Evolutionary conservation across 2,113 vertebrate genomes (phyloP).

Genomic region (Cathartes aura): DNA sequence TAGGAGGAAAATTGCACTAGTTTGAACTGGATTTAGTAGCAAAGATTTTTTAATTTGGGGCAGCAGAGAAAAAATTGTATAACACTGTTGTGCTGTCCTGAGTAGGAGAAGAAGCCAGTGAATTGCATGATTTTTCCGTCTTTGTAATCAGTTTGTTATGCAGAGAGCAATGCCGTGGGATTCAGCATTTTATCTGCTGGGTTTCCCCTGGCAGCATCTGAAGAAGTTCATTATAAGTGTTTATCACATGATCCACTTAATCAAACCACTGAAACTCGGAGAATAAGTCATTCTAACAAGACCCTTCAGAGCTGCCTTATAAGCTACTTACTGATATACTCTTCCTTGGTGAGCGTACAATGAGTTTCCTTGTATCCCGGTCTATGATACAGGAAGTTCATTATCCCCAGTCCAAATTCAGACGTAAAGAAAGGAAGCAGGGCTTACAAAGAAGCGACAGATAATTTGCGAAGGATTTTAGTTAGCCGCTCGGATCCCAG

Average conservation of each 20-base stretch:
- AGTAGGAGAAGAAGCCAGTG: constrained; percentile 15
- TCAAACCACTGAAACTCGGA: constrained; percentile 71
- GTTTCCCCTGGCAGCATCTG: constrained; percentile 77
- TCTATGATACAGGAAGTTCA: constrained; percentile 78
- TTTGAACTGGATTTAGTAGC: constrained; percentile 14
- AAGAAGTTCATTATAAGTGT: constrained; percentile 76
- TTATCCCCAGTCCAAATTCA: constrained; percentile 69
- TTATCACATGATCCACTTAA: constrained; percentile 77
- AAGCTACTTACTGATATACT: constrained; percentile 73
- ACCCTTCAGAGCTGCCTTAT: constrained; percentile 70
- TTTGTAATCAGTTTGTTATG: constrained; percentile 64
- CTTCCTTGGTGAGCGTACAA: constrained; percentile 73
- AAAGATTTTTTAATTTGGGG: background rate
- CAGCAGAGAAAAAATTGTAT: constrained; percentile 30
- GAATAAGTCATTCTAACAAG: constrained; percentile 77
- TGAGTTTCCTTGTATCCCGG: constrained; percentile 72
- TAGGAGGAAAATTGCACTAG: background rate
- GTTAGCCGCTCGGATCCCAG: constrained; percentile 51
- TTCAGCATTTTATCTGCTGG: constrained; percentile 62
- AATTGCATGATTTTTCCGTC: constrained; percentile 47
- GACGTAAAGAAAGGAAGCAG: constrained; percentile 69
- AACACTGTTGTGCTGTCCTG: constrained; percentile 58
- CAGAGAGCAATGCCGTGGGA: constrained; percentile 50
- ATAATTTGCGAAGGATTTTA: constrained; percentile 69
- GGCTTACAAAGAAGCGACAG: constrained; percentile 69